Base-by-base conservation (phyloP, 2,113 vertebrate species). In the Hemiscyllium ocellatum region DNA sequence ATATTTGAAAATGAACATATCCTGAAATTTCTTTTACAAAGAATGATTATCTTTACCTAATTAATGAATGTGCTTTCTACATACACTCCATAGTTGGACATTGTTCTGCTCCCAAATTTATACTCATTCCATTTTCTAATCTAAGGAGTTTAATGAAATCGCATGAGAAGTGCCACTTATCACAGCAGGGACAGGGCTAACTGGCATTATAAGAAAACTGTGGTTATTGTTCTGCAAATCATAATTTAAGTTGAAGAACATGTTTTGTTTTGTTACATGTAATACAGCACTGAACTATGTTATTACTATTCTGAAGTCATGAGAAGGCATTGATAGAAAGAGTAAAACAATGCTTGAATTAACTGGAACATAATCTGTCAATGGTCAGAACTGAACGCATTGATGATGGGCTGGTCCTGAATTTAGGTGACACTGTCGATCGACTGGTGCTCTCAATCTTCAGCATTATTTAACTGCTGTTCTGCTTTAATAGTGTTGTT, bases 211-310 rank as follows among this genome's bases (percentile, higher is more conserved):
- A 66, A 37, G 5, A 93, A 93, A 93, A 68, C 61, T 42, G 89
- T n/a, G 6, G n/a, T 42, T 37, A 93, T 37, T 93, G n/a, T 93
- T 93, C 89, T 68, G 61, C 33, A 93, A 68, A 66, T 66, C 29
- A 68, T 93, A 93, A 93, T 93, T 93, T 68, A 93, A 65, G 65
- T 93, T 93, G 89, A 5, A 93, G 37, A 66, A 22, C 37, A 42
- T 68, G 66, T 91, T 87, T 50, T 65, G 87, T 91, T 91, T 66
- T 93, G 61, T n/a, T 93, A n/a, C 33, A 19, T n/a, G 8, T 42
- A 93, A 68, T 91, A 56, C 5, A 56, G 3, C 22, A 22, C 17
- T 66, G 89, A 91, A 37, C 29, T 66, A 91, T 65, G 61, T 61
- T 89, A 22, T 22, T 50, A 56, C 83, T 22, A 17, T 47, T 19